Conservation (phyloP, 2,888 invertebrate species). For the Carabus problematicus region DNA sequence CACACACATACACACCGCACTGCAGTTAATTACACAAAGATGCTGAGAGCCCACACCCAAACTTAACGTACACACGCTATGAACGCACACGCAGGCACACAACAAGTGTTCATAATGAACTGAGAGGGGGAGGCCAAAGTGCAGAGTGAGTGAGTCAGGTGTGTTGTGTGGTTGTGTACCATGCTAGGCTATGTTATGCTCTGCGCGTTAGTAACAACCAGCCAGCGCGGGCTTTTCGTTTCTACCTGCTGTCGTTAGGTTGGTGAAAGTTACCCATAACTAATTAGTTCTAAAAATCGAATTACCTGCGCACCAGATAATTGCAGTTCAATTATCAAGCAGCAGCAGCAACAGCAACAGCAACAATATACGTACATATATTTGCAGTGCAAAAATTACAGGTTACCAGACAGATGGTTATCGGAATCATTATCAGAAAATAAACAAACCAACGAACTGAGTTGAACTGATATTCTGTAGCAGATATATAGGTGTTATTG, state of each 20-base stretch:
- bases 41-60: slow-evolving; percentile 27
- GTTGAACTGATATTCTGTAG: no score
- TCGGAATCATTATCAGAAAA: no score
- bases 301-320: no score
- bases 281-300: no score
- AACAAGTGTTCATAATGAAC: slow-evolving; percentile 37
- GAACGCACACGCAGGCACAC: slow-evolving; percentile 13
- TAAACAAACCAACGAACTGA: no score
- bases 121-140: slow-evolving; percentile 26
- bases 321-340: no score
- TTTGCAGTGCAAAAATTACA: no score
- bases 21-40: slow-evolving; percentile 15
- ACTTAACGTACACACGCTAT: slow-evolving; percentile 29
- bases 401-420: no score
- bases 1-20: background rate
- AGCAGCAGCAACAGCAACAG: no score
- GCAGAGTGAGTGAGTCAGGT: slow-evolving; percentile 29
- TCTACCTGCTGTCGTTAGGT: slow-evolving; percentile 1
- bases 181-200: background rate
- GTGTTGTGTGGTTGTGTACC: slow-evolving; percentile 15
- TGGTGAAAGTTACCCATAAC: slow-evolving; percentile 9
- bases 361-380: no score
- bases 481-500: no score
- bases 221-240: background rate
- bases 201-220: background rate